These are phyloP conservation scores for Melierax canorus DNA, from an alignment of 2,113 vertebrate species.

Conservation along the genomic window DNA sequence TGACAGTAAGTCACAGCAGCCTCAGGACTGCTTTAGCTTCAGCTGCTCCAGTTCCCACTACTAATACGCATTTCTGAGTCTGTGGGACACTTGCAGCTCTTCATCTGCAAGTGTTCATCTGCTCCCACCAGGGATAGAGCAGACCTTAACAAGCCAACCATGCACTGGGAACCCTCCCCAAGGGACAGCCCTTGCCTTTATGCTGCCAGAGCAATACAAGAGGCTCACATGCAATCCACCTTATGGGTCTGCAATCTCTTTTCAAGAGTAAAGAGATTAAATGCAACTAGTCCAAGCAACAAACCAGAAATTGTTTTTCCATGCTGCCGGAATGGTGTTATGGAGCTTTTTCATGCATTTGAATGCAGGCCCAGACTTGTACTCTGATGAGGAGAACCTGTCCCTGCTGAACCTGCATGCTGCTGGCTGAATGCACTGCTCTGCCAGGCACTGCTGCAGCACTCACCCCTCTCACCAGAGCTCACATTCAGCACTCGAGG, in stretches of 20 bases:
- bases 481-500: not conserved
- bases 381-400: not conserved
- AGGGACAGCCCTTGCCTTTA: not conserved
- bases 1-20: not conserved
- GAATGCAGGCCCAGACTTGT: not conserved
- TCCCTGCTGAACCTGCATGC: not conserved
- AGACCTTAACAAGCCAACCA: not conserved
- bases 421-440: not conserved
- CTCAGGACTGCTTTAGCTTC: not conserved
- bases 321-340: not conserved
- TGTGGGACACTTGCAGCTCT: not conserved
- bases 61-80: not conserved
- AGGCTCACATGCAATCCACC: not conserved
- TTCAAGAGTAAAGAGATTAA: not conserved
- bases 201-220: not conserved
- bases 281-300: not conserved
- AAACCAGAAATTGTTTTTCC: not conserved
- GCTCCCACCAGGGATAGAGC: not conserved
- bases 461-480: not conserved
- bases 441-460: not conserved
- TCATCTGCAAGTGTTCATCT: not conserved
- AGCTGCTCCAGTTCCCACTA: not conserved
- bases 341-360: not conserved
- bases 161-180: not conserved
- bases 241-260: not conserved